Percentiles rank a stretch among this genome's conserved stretches.
These are phyloP conservation scores for Tor tambroides DNA, from an alignment of 2,113 vertebrate genomes.

Conservation along the genomic window DNA sequence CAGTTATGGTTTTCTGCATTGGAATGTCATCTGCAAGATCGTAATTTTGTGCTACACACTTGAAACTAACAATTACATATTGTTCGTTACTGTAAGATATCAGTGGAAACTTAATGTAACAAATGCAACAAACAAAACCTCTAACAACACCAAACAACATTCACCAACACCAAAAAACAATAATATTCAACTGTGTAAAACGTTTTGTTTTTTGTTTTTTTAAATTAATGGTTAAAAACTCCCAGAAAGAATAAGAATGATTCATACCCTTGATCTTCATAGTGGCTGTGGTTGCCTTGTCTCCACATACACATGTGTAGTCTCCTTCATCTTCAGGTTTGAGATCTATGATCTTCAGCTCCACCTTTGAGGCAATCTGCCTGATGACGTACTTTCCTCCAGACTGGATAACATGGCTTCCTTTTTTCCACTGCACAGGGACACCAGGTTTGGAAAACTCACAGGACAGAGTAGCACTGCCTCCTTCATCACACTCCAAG, in stretches of 20 bases:
- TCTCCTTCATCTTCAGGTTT: conserved; percentile 75
- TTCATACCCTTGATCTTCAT: too few relatives aligned
- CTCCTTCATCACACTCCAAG: conserved; percentile 76
- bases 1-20: background rate
- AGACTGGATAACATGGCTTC: conserved; percentile 69
- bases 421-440: conserved; percentile 80
- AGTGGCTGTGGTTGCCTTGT: conserved; percentile 72
- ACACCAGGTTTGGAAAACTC: conserved; percentile 76
- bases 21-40: background rate
- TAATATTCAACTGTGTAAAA: too few relatives aligned
- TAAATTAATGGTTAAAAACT: too few relatives aligned
- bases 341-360: conserved; percentile 78
- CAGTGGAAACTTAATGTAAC: background rate
- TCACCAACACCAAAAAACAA: background rate
- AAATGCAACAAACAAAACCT: background rate
- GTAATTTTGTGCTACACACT: background rate
- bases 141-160: background rate
- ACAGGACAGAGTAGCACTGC: conserved; percentile 73
- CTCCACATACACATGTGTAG: conserved; percentile 75
- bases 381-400: conserved; percentile 74
- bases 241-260: too few relatives aligned
- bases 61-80: background rate
- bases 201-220: too few relatives aligned
- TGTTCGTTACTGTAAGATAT: background rate
- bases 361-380: conserved; percentile 66